Percentiles rank a stretch among this genome's conserved stretches.
Conservation (phyloP, 2,113 vertebrate genomes). For the Tonatia bakeri region DNA sequence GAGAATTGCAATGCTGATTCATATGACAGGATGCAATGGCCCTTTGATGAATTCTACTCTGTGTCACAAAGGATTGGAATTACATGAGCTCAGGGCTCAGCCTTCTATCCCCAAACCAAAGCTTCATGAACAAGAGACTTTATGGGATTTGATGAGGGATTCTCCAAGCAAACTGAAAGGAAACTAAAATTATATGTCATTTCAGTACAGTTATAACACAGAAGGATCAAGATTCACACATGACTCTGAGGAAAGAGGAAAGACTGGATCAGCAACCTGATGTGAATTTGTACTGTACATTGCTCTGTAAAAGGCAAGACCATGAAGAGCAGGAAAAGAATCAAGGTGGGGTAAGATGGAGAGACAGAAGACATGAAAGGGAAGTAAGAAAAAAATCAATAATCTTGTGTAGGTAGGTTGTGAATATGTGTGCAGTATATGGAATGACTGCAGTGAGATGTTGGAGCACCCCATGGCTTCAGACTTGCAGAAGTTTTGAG, state of each 20-base stretch:
- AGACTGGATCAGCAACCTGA: not conserved
- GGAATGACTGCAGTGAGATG: fast-evolving
- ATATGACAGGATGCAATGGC: not conserved
- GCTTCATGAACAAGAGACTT: slow-evolving; percentile 29
- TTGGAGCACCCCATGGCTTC: not conserved
- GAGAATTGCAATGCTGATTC: not conserved
- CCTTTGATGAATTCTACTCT: slow-evolving; percentile 52
- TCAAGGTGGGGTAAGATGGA: not conserved
- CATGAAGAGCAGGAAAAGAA: not conserved
- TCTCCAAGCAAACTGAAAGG: slow-evolving; percentile 28
- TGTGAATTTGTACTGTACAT: not conserved
- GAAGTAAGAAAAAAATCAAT: not conserved
- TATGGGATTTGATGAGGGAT: slow-evolving; percentile 38
- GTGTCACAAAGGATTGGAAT: slow-evolving; percentile 51
- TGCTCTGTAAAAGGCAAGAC: not conserved
- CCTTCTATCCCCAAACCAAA: slow-evolving; percentile 53
- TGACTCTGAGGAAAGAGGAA: not conserved
- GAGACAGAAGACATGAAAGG: not conserved
- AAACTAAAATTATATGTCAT: slow-evolving; percentile 26
- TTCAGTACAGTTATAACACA: not conserved
- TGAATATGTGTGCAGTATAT: not conserved
- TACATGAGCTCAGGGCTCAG: slow-evolving; percentile 31
- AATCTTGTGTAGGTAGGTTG: not conserved
- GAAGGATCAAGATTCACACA: not conserved
- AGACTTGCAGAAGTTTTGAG: not conserved